These are phyloP conservation scores for Drosophila tanythrix DNA, from an alignment of 2,888 invertebrate genomes.

Conservation along the genomic window DNA sequence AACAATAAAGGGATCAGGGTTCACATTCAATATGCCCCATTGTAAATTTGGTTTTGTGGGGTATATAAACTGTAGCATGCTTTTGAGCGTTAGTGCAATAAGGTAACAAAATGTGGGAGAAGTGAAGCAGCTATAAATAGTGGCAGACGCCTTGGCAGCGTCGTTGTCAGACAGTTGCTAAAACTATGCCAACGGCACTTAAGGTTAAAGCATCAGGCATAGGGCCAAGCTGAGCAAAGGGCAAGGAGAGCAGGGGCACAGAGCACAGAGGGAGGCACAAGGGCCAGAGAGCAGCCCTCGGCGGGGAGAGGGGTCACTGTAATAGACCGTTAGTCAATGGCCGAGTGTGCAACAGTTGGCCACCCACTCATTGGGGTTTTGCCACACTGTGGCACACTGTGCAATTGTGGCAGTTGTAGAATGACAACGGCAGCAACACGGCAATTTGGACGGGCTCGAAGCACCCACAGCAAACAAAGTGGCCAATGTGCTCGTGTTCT, in stretches of 20 bases:
- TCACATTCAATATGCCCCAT: constrained; percentile 12
- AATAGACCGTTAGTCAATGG: constrained; percentile 48
- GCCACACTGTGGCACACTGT: constrained; percentile 9
- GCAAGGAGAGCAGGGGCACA: background rate
- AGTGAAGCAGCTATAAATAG: constrained; percentile 62
- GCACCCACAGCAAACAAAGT: constrained; percentile 38
- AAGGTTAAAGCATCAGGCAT: constrained; percentile 43
- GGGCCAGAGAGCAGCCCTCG: constrained; percentile 14
- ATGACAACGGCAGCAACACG: constrained; percentile 57
- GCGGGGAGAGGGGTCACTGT: constrained; percentile 34
- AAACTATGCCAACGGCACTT: constrained; percentile 76
- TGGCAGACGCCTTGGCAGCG: constrained; percentile 67
- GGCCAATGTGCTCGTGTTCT: constrained; percentile 19
- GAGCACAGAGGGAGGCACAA: constrained; percentile 2
- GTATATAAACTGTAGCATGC: constrained; percentile 26
- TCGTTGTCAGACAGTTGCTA: constrained; percentile 57
- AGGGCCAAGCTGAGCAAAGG: constrained; percentile 8
- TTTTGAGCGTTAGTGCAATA: constrained; percentile 36
- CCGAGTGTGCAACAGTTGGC: constrained; percentile 52
- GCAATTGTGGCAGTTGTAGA: constrained; percentile 15
- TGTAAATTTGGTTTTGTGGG: background rate
- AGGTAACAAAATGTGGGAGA: constrained; percentile 40
- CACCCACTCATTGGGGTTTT: constrained; percentile 23
- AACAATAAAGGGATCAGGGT: background rate
- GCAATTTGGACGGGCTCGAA: constrained; percentile 43